Evolutionary conservation across 2,888 invertebrate species (phyloP), one percentile per base, ranked within the genome.

Genomic region (Allacma fusca): DNA sequence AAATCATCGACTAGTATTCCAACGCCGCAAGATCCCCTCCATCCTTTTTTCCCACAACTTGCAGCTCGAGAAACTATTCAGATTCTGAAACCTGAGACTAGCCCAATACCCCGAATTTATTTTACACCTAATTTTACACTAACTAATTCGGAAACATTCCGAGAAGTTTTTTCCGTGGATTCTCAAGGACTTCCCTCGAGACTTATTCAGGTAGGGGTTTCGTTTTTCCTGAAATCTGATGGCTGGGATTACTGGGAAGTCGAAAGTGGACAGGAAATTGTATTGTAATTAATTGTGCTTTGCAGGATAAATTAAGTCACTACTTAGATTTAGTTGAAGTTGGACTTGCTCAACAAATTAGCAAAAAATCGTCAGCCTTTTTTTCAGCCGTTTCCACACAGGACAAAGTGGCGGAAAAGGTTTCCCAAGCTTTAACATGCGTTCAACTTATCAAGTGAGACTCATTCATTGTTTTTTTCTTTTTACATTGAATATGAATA

Each of bases 381-480:
- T 99, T 98, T 86, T 94, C 96, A 87, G 98, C 98, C 0, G 98
- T 99, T 94, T 92, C 97, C 75, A 98, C 98, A 9, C 98, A 99
- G 87, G 97, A 98, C 86, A 94, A 95, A 34, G 93, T 99, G 71
- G 95, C 98, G 92, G 96, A 96, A 83, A 94, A 98, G 86, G 93
- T 99, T 90, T 92, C 92, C 0, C 91, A 91, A 85, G 95, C 96
- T 24, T 91, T 93, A 13, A 90, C 89, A 78, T 92, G 94, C 85
- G 93, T 96, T 40, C 90, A 91, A 85, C 79, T 81, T 77, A 83
- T 84, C 13, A 83, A 83, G 83, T 83, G 79, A 79, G 80, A 24
- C 4, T 57, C 2, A 23, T 9, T n/a, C n/a, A n/a, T n/a, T n/a
- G n/a, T n/a, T n/a, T n/a, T 62, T 62, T 24, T 62, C 1, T 19